A percentile compares a stretch with the other conserved stretches of the same genome.
Conservation (phyloP, 2,888 invertebrate species). For the Aphrophora alni region DNA sequence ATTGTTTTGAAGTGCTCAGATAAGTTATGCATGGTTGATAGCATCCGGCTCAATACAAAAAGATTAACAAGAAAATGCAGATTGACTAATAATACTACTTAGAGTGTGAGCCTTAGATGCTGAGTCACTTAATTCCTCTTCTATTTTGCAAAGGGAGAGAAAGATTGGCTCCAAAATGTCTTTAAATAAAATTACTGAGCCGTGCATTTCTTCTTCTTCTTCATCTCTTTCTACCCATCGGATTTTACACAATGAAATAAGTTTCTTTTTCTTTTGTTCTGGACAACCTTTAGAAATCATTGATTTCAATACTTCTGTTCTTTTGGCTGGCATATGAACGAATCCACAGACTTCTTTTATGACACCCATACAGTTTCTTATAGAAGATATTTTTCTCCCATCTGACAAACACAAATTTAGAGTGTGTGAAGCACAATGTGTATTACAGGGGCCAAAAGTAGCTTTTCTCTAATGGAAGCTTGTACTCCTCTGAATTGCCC, state of each 20-base stretch:
- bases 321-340: not conserved
- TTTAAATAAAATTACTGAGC: not conserved
- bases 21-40: not conserved
- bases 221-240: not conserved
- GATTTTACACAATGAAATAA: not conserved
- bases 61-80: not conserved
- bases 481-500: slow-evolving; percentile 34
- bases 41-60: not conserved
- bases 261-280: not conserved
- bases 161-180: not conserved
- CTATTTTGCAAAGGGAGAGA: not conserved
- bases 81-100: not conserved
- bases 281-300: not conserved
- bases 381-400: not conserved
- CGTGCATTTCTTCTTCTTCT: too few species aligned
- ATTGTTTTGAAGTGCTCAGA: not conserved
- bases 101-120: not conserved
- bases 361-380: not conserved
- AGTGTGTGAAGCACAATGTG: not conserved
- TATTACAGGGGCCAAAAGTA: slow-evolving; percentile 64
- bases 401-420: slow-evolving; percentile 4
- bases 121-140: not conserved
- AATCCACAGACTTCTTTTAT: slow-evolving; percentile 1
- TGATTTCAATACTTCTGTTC: not conserved
- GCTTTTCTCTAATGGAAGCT: slow-evolving; percentile 50